phyloP scores from a whole-genome alignment of 2,797 vertebrate genomes.

The Poecilia picta region DNA sequence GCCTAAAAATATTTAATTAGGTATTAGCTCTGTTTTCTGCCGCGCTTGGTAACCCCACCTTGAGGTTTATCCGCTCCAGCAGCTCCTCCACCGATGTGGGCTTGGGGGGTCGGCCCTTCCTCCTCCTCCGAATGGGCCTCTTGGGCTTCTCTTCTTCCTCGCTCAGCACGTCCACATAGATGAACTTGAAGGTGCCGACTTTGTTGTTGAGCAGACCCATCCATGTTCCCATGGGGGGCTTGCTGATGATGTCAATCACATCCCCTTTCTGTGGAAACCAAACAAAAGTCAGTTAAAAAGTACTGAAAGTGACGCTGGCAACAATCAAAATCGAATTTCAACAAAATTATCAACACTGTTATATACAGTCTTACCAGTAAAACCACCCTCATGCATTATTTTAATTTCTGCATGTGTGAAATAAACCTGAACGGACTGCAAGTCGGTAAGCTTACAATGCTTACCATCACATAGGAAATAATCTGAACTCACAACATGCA shows the following conservation, averaged over 20 bases:
- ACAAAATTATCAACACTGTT: too few relatives aligned
- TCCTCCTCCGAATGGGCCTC: conserved; percentile 88
- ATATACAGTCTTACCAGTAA: too few relatives aligned
- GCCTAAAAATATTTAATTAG: background rate
- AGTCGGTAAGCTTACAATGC: too few relatives aligned
- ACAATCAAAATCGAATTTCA: too few relatives aligned
- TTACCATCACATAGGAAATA: too few relatives aligned
- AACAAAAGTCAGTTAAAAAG: background rate
- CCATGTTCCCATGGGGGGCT: conserved; percentile 99
- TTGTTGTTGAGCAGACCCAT: conserved; percentile 99
- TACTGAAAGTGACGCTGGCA: too few relatives aligned
- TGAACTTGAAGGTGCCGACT: conserved; percentile 99
- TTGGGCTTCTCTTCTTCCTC: conserved; percentile 97
- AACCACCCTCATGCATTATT: too few relatives aligned
- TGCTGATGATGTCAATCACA: conserved; percentile 98
- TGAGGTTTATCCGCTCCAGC: conserved; percentile 94
- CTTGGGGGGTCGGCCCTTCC: conserved; percentile 92
- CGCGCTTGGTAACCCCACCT: conserved; percentile 75
- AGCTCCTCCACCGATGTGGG: conserved; percentile 97
- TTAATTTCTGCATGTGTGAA: too few relatives aligned
- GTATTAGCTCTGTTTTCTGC: background rate
- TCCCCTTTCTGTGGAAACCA: conserved; percentile 87
- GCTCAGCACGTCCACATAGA: conserved; percentile 95
- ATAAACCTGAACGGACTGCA: too few relatives aligned
- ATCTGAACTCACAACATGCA: too few relatives aligned